These are phyloP conservation scores for Myotis myotis DNA, from an alignment of 2,797 vertebrate genomes.

Conservation along the genomic window DNA sequence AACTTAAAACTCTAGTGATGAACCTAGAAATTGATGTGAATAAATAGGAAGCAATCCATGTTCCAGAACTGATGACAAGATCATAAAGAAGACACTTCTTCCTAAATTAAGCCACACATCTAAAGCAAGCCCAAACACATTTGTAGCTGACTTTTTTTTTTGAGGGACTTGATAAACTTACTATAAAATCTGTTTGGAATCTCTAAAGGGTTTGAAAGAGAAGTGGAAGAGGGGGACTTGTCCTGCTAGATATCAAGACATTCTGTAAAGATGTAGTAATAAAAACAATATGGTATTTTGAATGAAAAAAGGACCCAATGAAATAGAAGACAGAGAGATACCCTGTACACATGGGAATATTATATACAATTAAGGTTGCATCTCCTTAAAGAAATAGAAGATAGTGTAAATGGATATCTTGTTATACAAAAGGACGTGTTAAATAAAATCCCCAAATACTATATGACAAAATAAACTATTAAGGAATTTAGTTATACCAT, in stretches of 20 bases:
- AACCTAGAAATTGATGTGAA: no score
- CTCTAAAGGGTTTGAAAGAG: neutral
- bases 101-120: neutral
- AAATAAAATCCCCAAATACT: neutral
- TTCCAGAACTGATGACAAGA: neutral
- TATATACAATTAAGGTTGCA: fast-evolving
- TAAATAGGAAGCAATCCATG: neutral
- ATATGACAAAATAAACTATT: neutral
- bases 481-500: neutral
- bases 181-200: neutral
- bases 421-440: neutral
- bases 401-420: neutral
- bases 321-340: neutral
- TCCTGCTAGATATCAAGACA: neutral
- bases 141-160: neutral
- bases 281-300: neutral
- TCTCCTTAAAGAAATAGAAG: neutral
- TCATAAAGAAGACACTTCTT: neutral
- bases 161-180: neutral
- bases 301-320: neutral
- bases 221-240: neutral
- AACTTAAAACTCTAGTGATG: neutral
- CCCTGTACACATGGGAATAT: neutral
- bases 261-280: neutral
- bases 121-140: neutral